Base-by-base conservation (phyloP, 2,888 invertebrate genomes). In the Empis livida region DNA sequence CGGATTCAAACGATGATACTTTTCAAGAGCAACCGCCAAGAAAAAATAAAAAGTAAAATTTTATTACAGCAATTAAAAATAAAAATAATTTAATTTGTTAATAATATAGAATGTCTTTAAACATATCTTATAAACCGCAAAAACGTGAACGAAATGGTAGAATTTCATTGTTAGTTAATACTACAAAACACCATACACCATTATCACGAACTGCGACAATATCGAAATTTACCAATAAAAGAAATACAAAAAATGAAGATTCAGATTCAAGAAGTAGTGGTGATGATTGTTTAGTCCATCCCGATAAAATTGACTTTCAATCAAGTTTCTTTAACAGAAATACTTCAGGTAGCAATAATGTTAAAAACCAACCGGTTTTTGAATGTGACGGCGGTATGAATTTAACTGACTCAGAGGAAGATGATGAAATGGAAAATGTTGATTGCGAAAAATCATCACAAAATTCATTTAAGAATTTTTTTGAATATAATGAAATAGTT, bases 401-500 rank as follows among this genome's bases (percentile, higher is more conserved):
- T 16, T 54, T 66, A 5, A 59, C 66, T 1, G 63, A 65, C 47
- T 63, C 59, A n/a, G 65, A 64, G 46, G 62, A 64, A 5, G 56
- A 55, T 30, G 59, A 62, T 46, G 43, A 45, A 23, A 23, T 42
- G 20, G 47, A 43, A n/a, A 16, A 42, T 23, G 51, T 57, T 35
- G 58, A 59, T 15, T 59, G 60, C 10, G 51, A 54, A 44, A 49
- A 54, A 27, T 37, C 15, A 47, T 32, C 27, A 40, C 51, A 13
- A 57, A 59, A 17, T 56, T 55, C 40, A 47, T 62, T 64, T 54
- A 58, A 59, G 71, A 73, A 77, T 55, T 66, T 80, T 13, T 73
- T 78, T 59, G 70, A 76, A 51, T 79, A 78, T 56, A 75, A 76
- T 52, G 71, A 69, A 43, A 73, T 73, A 63, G 61, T 82, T 50